Evolutionary conservation across 2,113 vertebrate species (phyloP).

Genomic region (Chlamydotis undulata): DNA sequence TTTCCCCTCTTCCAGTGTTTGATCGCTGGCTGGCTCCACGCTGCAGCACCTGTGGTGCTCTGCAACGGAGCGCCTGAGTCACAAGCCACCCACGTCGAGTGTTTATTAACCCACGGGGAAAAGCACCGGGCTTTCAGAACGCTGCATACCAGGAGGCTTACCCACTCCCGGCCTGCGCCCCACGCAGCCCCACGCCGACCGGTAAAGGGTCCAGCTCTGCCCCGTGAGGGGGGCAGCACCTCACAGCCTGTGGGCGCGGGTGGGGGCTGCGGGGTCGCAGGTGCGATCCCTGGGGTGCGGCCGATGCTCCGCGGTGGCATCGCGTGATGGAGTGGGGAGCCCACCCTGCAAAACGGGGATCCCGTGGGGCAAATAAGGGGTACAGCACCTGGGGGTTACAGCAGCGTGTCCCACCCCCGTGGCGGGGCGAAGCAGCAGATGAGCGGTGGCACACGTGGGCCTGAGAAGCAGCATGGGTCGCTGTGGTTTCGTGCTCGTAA

Average conservation of each 20-base stretch:
- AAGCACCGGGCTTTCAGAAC: not conserved
- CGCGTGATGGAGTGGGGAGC: not conserved
- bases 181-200: accelerated
- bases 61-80: not conserved
- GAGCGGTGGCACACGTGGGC: not conserved
- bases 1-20: not conserved
- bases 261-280: not conserved
- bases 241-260: accelerated
- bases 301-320: accelerated
- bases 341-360: accelerated
- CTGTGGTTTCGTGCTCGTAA: not conserved
- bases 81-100: not conserved
- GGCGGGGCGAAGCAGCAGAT: not conserved
- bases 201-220: not conserved
- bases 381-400: not conserved
- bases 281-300: not conserved
- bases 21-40: accelerated
- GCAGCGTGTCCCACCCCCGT: accelerated
- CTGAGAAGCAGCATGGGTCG: not conserved
- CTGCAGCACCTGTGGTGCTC: not conserved
- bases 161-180: not conserved
- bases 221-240: not conserved
- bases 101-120: not conserved
- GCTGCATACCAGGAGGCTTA: not conserved
- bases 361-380: accelerated